Percentiles rank a stretch among this genome's conserved stretches.
Evolutionary conservation across 1,140 invertebrate species (phyloP).

Genomic region (Pogonus chalceus): DNA sequence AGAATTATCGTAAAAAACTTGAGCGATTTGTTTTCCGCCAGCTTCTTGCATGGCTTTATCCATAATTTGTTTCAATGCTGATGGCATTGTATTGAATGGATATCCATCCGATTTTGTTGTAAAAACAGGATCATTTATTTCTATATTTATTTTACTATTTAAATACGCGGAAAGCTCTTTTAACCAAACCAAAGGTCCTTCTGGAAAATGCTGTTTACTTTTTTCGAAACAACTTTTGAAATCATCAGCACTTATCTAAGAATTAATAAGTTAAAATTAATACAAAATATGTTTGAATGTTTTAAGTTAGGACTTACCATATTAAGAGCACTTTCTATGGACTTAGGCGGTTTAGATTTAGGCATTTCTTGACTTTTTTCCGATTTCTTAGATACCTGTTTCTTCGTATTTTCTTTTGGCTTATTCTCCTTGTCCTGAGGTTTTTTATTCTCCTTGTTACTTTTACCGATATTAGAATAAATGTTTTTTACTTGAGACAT

Average conservation of each 20-base stretch:
- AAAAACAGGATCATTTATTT: conserved; percentile 49
- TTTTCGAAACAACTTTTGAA: conserved; percentile 40
- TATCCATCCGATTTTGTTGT: conserved; percentile 37
- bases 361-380: conserved; percentile 42
- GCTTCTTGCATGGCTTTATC: conserved; percentile 46
- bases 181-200: conserved; percentile 49
- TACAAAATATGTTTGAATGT: conserved; percentile 13
- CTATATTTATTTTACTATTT: conserved; percentile 49
- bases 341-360: conserved; percentile 51
- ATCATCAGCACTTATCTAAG: conserved; percentile 50
- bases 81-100: conserved; percentile 41
- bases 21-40: conserved; percentile 42
- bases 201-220: conserved; percentile 46
- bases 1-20: conserved; percentile 54
- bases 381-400: conserved; percentile 31
- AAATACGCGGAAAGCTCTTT: conserved; percentile 52
- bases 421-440: conserved; percentile 35
- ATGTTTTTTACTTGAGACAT: conserved; percentile 29
- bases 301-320: conserved; percentile 36
- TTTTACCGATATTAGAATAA: conserved; percentile 21
- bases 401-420: conserved; percentile 32
- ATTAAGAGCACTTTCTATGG: conserved; percentile 53
- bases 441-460: conserved; percentile 35
- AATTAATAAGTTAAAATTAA: conserved; percentile 27
- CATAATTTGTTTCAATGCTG: conserved; percentile 39